Conservation (phyloP, 2,888 invertebrate genomes). For the Coenonympha arcania region DNA sequence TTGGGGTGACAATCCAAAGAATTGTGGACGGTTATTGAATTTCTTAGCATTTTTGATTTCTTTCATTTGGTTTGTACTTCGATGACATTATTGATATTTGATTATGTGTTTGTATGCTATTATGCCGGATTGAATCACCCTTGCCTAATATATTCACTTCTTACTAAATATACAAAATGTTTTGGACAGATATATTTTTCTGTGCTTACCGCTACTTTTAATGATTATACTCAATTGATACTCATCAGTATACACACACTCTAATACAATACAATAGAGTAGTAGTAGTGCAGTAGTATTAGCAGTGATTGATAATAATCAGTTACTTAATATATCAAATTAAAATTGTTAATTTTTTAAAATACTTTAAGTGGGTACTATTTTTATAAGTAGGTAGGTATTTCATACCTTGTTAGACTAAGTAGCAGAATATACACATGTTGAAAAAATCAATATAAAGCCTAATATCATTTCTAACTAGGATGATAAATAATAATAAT, state of each 20-base stretch:
- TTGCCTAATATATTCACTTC: not conserved
- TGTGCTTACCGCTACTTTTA: too few species aligned
- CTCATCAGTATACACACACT: too few species aligned
- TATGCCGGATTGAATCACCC: constrained; percentile 1
- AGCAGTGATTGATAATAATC: too few species aligned
- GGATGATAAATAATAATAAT: too few species aligned
- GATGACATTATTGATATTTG: constrained; percentile 36
- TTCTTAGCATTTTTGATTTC: constrained; percentile 67
- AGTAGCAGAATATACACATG: too few species aligned
- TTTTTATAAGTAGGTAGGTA: not conserved
- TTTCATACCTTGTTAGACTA: not conserved
- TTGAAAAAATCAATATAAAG: too few species aligned
- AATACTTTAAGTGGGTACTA: not conserved
- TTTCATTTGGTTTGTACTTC: constrained; percentile 50
- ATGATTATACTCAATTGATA: too few species aligned
- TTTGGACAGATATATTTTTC: not conserved
- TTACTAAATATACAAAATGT: not conserved
- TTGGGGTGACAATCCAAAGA: constrained; percentile 67
- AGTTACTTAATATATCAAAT: too few species aligned
- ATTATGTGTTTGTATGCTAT: constrained; percentile 13
- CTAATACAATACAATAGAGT: too few species aligned
- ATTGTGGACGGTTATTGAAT: constrained; percentile 65
- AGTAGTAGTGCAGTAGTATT: too few species aligned
- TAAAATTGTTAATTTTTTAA: too few species aligned
- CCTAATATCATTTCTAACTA: too few species aligned